phyloP scores from a whole-genome alignment of 2,888 invertebrate genomes.

The Pheosia gnoma region DNA sequence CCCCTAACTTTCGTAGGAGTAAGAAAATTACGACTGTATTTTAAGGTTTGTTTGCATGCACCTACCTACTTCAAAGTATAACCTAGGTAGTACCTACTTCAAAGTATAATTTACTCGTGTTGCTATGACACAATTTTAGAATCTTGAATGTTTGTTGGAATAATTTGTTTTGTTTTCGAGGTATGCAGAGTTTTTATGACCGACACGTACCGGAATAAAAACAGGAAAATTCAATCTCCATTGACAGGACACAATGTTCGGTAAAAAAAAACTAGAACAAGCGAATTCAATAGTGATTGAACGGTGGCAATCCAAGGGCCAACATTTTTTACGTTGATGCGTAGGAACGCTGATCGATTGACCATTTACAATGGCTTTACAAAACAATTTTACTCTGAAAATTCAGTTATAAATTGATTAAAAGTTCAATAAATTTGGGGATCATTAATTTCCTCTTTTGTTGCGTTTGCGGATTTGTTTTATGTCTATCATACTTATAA shows the following conservation, averaged over 20 bases:
- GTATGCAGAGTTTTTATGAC: background rate
- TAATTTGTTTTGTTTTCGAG: too few relatives aligned
- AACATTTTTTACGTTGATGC: slow-evolving; percentile 13
- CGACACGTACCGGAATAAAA: slow-evolving; percentile 11
- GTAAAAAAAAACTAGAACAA: slow-evolving; percentile 18
- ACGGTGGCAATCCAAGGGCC: slow-evolving; percentile 5
- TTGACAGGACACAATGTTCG: slow-evolving; percentile 9
- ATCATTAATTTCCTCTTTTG: too few relatives aligned
- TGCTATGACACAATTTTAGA: background rate
- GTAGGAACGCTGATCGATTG: too few relatives aligned
- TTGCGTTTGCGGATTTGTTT: too few relatives aligned
- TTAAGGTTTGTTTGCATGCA: slow-evolving; percentile 17
- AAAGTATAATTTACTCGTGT: background rate
- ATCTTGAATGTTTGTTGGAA: too few relatives aligned
- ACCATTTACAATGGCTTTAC: too few relatives aligned
- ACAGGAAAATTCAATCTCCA: slow-evolving; percentile 27
- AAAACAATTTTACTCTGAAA: background rate
- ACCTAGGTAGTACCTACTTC: too few relatives aligned
- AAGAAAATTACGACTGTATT: slow-evolving; percentile 32
- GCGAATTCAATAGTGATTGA: slow-evolving; percentile 25
- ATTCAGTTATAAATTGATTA: too few relatives aligned
- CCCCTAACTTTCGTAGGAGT: slow-evolving; percentile 19
- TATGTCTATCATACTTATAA: too few relatives aligned
- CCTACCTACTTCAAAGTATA: too few relatives aligned
- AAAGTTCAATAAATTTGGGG: too few relatives aligned